These are phyloP conservation scores for Eubucco bourcierii DNA, from an alignment of 2,113 vertebrate species.

Conservation along the genomic window DNA sequence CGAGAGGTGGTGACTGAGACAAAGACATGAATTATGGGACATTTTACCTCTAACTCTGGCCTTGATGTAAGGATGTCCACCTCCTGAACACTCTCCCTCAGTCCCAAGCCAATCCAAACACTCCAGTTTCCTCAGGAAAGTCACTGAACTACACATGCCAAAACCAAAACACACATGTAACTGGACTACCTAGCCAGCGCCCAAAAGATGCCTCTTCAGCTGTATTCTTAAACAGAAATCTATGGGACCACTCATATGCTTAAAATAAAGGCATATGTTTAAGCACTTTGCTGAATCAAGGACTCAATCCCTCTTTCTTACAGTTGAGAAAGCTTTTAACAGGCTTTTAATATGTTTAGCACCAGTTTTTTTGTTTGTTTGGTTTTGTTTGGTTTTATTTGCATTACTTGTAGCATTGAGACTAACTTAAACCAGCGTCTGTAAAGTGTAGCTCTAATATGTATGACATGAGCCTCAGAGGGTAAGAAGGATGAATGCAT, in stretches of 20 bases:
- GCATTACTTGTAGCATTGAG: neutral
- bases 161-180: neutral
- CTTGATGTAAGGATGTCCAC: rapidly evolving
- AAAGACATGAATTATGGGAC: neutral
- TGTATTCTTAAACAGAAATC: neutral
- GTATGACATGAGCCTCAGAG: neutral
- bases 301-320: neutral
- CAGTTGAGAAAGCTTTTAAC: neutral
- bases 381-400: neutral
- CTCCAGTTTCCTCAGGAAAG: slow-evolving; percentile 1
- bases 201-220: neutral
- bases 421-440: neutral
- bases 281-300: slow-evolving; percentile 12
- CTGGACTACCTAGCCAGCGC: neutral
- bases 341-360: neutral
- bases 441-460: neutral
- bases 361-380: neutral
- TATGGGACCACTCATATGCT: neutral
- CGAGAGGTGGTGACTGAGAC: neutral
- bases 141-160: neutral
- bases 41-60: neutral
- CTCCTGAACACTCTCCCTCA: neutral
- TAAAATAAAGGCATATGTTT: neutral
- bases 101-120: neutral
- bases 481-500: neutral